Evolutionary conservation across 1,140 invertebrate genomes (phyloP), one percentile per base, ranked within the genome.

Genomic region (Zaprionus nigranus): DNA sequence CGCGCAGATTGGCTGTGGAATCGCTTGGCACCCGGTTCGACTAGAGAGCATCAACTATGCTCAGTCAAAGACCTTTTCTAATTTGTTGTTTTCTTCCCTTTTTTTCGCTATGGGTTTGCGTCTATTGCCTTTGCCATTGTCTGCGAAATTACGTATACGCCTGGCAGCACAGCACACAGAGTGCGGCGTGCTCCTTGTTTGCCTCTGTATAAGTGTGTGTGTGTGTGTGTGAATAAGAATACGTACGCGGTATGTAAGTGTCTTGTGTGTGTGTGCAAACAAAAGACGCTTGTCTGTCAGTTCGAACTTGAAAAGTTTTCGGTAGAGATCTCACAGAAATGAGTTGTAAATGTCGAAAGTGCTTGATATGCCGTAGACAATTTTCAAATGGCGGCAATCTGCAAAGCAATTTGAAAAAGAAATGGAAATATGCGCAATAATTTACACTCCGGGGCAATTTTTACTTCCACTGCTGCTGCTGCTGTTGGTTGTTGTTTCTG

Each of bases 321-420:
- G 71, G 81, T 76, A 81, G 85, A 90, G 81, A 88, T 81, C 84
- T 85, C 79, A 72, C 67, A 73, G 75, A 85, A 83, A 79, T 88
- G 85, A 88, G 85, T 90, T 88, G 85, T 88, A 88, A 88, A 88
- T 88, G 85, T 88, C 85, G 88, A 88, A 90, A 85, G 85, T 78
- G 81, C 75, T 87, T 65, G 74, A 79, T 73, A 83, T 84, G 84
- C 81, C 71, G 59, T 75, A 88, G 84, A 88, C 81, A 83, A 83
- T 84, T 83, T 78, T 87, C 84, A 88, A 87, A 87, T 87, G 84
- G 66, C 76, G 84, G 78, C 81, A 87, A 87, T 87, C 84, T 83
- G 81, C 84, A 87, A 83, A 87, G 84, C 84, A 87, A 87, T 87
- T 83, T 87, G 81, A 84, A 77, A 78, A 79, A 85, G 78, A 90